Evolutionary conservation across 2,888 invertebrate genomes (phyloP), one percentile per base, ranked within the genome.

Genomic region (Ectemnius continuus): DNA sequence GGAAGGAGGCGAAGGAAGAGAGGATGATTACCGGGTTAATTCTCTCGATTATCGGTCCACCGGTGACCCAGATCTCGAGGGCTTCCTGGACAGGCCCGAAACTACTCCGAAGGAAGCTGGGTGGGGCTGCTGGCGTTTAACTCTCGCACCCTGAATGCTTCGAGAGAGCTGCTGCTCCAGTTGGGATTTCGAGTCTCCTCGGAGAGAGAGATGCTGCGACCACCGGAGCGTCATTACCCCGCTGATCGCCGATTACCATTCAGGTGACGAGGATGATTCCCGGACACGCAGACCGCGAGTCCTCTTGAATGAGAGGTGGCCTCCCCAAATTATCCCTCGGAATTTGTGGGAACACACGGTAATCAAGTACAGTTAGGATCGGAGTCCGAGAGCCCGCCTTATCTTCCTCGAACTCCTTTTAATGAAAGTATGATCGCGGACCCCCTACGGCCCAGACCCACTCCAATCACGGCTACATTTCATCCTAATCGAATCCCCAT

Each of bases 31-130:
- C 77, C 70, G 48, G 26, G 69, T 81, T 81, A 81, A 81, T 81
- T 81, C 68, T 65, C 61, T 77, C 69, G 73, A 75, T 81, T 81
- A 79, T 79, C 72, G 76, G 28, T 61, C 69, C 75, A 62, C 56
- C 56, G 74, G 67, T 81, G 79, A 81, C 81, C 81, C 73, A 81
- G 70, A 79, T 81, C 70, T 81, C 6, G 61, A 66, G 72, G 77
- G 70, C 65, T 77, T 77, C 72, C 79, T 52, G 52, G 52, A 52
- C n/a, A 52, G 52, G 52, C 14, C 13, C 4, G 52, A 52, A 2
- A 0, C 6, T 52, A 2, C 36, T 72, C 58, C 14, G 6, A 11
- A 56, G 16, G n/a, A 16, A 67, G 4, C 14, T 56, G 47, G 58
- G 23, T 69, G 58, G 20, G 26, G n/a, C 47, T 1, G 18, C 11